A percentile compares a stretch with the other conserved stretches of the same genome.
These are phyloP conservation scores for Acipenser oxyrinchus DNA, from an alignment of 2,797 vertebrate genomes.

Conservation along the genomic window DNA sequence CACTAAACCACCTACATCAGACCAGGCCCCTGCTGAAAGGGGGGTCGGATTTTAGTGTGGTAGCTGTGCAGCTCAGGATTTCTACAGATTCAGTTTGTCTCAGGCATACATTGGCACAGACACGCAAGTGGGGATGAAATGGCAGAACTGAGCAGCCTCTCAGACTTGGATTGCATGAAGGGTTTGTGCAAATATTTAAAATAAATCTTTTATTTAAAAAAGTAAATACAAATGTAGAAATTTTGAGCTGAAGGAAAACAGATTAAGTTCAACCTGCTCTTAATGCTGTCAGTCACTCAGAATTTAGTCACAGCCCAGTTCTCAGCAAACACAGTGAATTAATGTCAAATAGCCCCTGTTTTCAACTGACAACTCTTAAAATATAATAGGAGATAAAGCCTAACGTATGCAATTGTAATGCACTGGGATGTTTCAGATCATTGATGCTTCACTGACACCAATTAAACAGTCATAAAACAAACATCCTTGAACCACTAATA, in stretches of 20 bases:
- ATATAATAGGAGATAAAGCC: conserved; percentile 15
- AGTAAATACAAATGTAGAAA: conserved; percentile 34
- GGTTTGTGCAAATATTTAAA: conserved; percentile 50
- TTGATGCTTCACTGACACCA: too few relatives aligned
- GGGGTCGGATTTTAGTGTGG: neutral
- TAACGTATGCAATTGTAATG: too few relatives aligned
- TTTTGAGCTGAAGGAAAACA: conserved; percentile 51
- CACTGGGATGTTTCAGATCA: too few relatives aligned
- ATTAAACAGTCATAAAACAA: too few relatives aligned
- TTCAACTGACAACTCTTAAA: conserved; percentile 23
- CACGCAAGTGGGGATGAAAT: conserved; percentile 25
- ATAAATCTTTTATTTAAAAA: conserved; percentile 23
- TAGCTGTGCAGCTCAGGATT: too few relatives aligned
- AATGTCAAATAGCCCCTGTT: conserved; percentile 46
- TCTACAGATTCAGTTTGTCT: neutral
- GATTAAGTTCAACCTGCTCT: conserved; percentile 51
- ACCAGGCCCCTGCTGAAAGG: conserved; percentile 29
- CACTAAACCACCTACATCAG: conserved; percentile 38
- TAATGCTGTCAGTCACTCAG: conserved; percentile 48
- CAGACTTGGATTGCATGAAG: conserved; percentile 45
- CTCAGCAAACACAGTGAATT: conserved; percentile 52
- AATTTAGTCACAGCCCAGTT: conserved; percentile 47
- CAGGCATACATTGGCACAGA: conserved; percentile 8
- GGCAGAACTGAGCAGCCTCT: conserved; percentile 38
- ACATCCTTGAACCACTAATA: too few relatives aligned